Percentiles rank a stretch among this genome's conserved stretches.
phyloP scores from a whole-genome alignment of 2,797 vertebrate species.

The Uromys caudimaculatus region DNA sequence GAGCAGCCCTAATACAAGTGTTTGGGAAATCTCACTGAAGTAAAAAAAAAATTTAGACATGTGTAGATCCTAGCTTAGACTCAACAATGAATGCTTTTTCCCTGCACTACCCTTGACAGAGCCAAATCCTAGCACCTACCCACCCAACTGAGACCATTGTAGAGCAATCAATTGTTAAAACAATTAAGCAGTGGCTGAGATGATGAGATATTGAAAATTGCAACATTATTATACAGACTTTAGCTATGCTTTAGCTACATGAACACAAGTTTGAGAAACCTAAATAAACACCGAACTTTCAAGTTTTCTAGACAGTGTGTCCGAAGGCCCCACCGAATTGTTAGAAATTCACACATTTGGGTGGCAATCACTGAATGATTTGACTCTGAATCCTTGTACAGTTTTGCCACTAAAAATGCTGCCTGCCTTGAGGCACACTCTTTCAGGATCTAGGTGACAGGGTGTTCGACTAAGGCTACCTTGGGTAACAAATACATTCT shows the following conservation, averaged over 20 bases:
- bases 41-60: neutral
- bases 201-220: neutral
- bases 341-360: neutral
- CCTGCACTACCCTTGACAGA: neutral
- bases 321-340: neutral
- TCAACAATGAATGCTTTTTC: neutral
- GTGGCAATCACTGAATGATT: neutral
- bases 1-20: no score
- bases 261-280: neutral
- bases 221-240: neutral
- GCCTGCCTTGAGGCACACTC: neutral
- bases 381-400: neutral
- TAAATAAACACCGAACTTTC: neutral
- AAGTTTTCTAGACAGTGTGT: neutral
- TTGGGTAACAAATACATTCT: conserved; percentile 31
- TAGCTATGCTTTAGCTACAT: neutral
- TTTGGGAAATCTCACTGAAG: neutral
- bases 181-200: neutral
- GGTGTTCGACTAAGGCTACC: neutral
- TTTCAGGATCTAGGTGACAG: conserved; percentile 17
- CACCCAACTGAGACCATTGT: neutral
- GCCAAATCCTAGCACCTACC: neutral
- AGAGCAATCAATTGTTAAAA: neutral
- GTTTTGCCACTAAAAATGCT: conserved; percentile 1
- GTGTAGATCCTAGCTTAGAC: conserved; percentile 34